Conservation (phyloP, 35 echinoderm and acorn worm species). For the Ophiothrix spiculata region DNA sequence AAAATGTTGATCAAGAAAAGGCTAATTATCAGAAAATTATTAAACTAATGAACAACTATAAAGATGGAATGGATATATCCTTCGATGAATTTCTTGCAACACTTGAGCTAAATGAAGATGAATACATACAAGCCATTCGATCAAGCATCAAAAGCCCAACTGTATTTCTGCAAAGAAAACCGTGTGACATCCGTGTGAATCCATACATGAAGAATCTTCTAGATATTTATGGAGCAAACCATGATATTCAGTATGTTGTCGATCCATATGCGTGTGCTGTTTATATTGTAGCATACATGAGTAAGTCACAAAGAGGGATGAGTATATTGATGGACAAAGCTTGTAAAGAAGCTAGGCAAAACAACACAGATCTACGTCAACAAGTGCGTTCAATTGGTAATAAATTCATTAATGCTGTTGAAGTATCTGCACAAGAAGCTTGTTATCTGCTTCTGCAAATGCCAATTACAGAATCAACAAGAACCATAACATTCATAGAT, state of each 20-base stretch:
- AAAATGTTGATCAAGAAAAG: not conserved
- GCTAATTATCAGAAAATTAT: not conserved
- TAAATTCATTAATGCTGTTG: conserved; percentile 49
- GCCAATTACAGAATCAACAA: conserved; percentile 19
- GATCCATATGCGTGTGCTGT: conserved; percentile 46
- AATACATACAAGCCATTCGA: conserved; percentile 26
- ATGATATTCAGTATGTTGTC: conserved; percentile 58
- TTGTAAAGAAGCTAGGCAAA: conserved; percentile 39
- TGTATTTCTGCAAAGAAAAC: conserved; percentile 31
- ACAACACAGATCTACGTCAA: conserved; percentile 21
- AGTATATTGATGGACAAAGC: conserved; percentile 41
- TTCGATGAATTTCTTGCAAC: conserved; percentile 30
- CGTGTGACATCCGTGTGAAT: conserved; percentile 54
- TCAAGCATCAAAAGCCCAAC: not conserved
- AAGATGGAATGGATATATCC: conserved; percentile 20
- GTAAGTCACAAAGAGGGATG: conserved; percentile 68
- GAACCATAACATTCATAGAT: not conserved
- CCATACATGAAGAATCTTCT: conserved; percentile 41
- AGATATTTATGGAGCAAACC: conserved; percentile 50
- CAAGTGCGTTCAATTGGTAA: conserved; percentile 43
- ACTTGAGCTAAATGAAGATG: conserved; percentile 18
- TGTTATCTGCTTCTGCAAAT: conserved; percentile 45
- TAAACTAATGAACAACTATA: not conserved
- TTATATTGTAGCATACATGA: conserved; percentile 70
- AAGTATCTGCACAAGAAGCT: conserved; percentile 60